Evolutionary conservation across 1,140 invertebrate species (phyloP).

Genomic region (Drosophila ananassae): DNA sequence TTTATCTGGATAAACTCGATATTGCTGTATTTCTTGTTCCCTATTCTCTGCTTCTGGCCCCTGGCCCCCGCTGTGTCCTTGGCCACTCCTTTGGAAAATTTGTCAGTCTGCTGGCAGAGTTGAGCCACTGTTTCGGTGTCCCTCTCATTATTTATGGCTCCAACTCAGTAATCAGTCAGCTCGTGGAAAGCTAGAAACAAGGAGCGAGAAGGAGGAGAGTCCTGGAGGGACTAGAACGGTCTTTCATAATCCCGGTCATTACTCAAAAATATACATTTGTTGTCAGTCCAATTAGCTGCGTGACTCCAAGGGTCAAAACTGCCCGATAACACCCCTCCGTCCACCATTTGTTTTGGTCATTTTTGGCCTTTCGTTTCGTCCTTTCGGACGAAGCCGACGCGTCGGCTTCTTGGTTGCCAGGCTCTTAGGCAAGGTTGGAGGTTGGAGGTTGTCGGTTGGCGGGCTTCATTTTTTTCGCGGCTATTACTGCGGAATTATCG

Average conservation of each 20-base stretch:
- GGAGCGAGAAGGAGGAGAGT: neutral
- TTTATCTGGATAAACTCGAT: slow-evolving; percentile 53
- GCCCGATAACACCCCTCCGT: slow-evolving; percentile 4
- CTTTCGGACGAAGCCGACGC: neutral
- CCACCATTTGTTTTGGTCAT: slow-evolving; percentile 76
- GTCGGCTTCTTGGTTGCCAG: slow-evolving; percentile 50
- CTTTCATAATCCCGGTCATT: slow-evolving; percentile 76
- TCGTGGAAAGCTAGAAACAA: slow-evolving; percentile 1
- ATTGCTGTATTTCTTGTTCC: slow-evolving; percentile 1
- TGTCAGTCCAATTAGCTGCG: slow-evolving; percentile 81
- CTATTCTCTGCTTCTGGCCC: neutral
- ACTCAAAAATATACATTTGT: slow-evolving; percentile 77
- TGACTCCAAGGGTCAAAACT: slow-evolving; percentile 72
- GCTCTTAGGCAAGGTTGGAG: slow-evolving; percentile 30
- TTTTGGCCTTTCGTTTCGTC: slow-evolving; percentile 38
- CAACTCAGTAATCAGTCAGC: slow-evolving; percentile 47
- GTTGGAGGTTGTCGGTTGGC: no score
- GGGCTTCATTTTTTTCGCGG: slow-evolving; percentile 68
- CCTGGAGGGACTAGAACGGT: slow-evolving; percentile 26
- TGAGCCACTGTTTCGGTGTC: slow-evolving; percentile 10
- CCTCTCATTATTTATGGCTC: slow-evolving; percentile 50
- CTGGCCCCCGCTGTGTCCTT: neutral
- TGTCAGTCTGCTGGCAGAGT: slow-evolving; percentile 43
- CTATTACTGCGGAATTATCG: slow-evolving; percentile 78
- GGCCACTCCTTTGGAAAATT: slow-evolving; percentile 13